Conservation (phyloP, 2,797 vertebrate species). For the Choloepus didactylus region DNA sequence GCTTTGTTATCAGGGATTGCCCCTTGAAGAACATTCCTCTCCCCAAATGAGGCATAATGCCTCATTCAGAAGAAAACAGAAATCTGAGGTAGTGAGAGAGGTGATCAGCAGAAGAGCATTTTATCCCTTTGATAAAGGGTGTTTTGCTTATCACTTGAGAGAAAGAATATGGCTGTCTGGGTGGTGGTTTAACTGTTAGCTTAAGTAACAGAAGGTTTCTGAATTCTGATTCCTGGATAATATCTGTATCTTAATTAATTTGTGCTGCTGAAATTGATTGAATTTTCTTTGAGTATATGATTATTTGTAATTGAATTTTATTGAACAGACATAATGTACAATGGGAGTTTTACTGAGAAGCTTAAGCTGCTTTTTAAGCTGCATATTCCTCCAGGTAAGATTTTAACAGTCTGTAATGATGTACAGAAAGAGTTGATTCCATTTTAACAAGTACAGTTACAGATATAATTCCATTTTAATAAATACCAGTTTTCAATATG, state of each 20-base stretch:
- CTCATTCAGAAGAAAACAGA: conserved; percentile 57
- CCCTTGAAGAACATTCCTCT: conserved; percentile 30
- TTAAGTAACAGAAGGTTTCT: conserved; percentile 56
- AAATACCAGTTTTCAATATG: conserved; percentile 24
- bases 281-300: conserved; percentile 60
- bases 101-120: conserved; percentile 1
- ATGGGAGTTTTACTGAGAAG: conserved; percentile 96
- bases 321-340: conserved; percentile 93
- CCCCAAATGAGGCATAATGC: conserved; percentile 4
- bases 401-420: conserved; percentile 50
- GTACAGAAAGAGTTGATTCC: background rate
- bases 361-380: conserved; percentile 98
- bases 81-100: conserved; percentile 8
- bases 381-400: conserved; percentile 96
- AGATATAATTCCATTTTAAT: conserved; percentile 56
- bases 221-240: conserved; percentile 55
- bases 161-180: conserved; percentile 19
- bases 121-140: conserved; percentile 1
- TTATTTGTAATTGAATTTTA: conserved; percentile 78
- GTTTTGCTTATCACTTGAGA: conserved; percentile 38
- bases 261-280: conserved; percentile 31
- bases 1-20: conserved; percentile 27
- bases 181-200: conserved; percentile 57
- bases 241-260: conserved; percentile 60
- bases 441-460: conserved; percentile 52